Evolutionary conservation across 2,797 vertebrate genomes (phyloP).

Genomic region (Danio tinwini): DNA sequence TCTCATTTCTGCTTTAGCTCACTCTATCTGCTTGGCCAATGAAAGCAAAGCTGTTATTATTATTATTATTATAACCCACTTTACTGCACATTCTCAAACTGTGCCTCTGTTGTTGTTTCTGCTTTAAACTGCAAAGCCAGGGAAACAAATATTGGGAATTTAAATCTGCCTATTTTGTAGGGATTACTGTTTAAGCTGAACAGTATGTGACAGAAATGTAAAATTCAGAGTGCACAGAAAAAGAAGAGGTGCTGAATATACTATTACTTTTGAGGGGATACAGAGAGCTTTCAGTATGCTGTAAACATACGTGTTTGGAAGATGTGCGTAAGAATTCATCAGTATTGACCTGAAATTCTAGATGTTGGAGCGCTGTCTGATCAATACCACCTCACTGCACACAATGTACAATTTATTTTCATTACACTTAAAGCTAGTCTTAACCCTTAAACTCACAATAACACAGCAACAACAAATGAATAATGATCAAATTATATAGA

Average conservation of each 20-base stretch:
- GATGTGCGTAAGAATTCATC: neutral
- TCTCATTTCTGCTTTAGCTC: neutral
- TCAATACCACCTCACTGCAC: neutral
- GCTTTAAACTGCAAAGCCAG: neutral
- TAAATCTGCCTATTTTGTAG: neutral
- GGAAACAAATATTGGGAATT: conserved; percentile 11
- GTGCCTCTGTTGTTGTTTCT: neutral
- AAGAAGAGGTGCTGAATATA: conserved; percentile 20
- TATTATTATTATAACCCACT: neutral
- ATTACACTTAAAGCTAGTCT: neutral
- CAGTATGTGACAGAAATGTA: neutral
- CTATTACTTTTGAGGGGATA: neutral
- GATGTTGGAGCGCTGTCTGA: neutral
- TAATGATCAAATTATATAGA: too few species aligned
- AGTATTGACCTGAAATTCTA: neutral
- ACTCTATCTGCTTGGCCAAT: conserved; percentile 5
- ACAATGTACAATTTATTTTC: neutral
- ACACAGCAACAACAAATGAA: neutral
- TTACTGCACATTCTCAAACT: conserved; percentile 20
- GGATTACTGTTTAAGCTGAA: neutral
- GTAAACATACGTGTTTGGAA: neutral
- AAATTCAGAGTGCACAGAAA: neutral
- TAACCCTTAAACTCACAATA: neutral
- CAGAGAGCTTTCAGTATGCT: neutral
- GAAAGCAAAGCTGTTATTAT: neutral